These are phyloP conservation scores for Sternotherus odoratus DNA, from an alignment of 2,797 vertebrate species.

Conservation along the genomic window DNA sequence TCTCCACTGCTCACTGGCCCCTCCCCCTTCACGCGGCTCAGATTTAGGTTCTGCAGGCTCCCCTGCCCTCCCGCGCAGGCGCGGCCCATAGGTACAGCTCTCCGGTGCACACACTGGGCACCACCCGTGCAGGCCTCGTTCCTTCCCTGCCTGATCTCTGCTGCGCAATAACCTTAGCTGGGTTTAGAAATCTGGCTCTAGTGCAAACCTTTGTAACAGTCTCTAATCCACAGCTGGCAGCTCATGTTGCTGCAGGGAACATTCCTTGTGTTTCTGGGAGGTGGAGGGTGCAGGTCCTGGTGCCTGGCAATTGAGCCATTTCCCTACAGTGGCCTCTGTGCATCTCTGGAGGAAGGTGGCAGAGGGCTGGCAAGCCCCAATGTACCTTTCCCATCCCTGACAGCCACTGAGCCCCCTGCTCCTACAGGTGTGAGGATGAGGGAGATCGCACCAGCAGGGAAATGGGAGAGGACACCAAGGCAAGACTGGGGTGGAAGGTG, in stretches of 20 bases:
- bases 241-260: accelerated
- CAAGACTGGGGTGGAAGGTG: neutral
- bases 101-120: accelerated
- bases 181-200: conserved; percentile 36
- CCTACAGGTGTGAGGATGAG: neutral
- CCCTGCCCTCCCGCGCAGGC: accelerated
- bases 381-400: neutral
- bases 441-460: neutral
- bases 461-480: accelerated
- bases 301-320: neutral
- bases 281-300: accelerated
- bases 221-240: conserved; percentile 40
- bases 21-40: neutral
- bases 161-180: conserved; percentile 29
- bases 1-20: neutral
- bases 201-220: conserved; percentile 26
- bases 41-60: neutral
- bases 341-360: neutral
- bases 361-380: neutral
- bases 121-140: neutral
- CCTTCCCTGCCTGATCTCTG: neutral
- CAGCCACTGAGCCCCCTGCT: neutral
- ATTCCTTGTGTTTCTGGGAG: conserved; percentile 32
- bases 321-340: accelerated
- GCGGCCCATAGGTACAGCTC: neutral